Conservation (phyloP, 2,797 vertebrate genomes). For the Hydrophis major region DNA sequence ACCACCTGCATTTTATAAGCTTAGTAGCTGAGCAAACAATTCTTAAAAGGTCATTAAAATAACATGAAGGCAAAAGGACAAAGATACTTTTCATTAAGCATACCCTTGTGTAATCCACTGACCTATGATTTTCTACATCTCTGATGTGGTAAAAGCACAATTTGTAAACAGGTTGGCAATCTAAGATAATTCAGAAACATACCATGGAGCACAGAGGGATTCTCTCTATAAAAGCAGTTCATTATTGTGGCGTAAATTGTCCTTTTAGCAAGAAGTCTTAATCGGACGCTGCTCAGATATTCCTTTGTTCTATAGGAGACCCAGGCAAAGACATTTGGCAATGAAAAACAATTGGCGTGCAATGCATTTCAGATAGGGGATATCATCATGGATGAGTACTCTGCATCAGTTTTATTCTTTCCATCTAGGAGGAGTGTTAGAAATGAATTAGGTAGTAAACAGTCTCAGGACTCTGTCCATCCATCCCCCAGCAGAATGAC, state of each 20-base stretch:
- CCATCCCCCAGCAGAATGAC: not conserved
- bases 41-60: slow-evolving; percentile 16
- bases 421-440: not conserved
- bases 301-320: not conserved
- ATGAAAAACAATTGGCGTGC: not conserved
- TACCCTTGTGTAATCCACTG: no score
- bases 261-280: not conserved
- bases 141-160: not conserved
- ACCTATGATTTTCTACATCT: not conserved
- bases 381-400: not conserved
- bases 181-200: not conserved
- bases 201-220: not conserved
- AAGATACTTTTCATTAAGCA: not conserved
- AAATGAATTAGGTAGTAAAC: not conserved
- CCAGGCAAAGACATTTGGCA: not conserved
- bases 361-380: not conserved
- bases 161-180: not conserved
- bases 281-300: not conserved
- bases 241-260: not conserved
- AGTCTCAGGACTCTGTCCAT: not conserved
- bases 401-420: not conserved
- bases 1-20: not conserved
- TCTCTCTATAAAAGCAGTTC: not conserved
- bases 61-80: not conserved
- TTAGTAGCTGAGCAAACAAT: slow-evolving; percentile 1